These are phyloP conservation scores for Ormyrus rosae DNA, from an alignment of 2,888 invertebrate genomes.

Conservation along the genomic window DNA sequence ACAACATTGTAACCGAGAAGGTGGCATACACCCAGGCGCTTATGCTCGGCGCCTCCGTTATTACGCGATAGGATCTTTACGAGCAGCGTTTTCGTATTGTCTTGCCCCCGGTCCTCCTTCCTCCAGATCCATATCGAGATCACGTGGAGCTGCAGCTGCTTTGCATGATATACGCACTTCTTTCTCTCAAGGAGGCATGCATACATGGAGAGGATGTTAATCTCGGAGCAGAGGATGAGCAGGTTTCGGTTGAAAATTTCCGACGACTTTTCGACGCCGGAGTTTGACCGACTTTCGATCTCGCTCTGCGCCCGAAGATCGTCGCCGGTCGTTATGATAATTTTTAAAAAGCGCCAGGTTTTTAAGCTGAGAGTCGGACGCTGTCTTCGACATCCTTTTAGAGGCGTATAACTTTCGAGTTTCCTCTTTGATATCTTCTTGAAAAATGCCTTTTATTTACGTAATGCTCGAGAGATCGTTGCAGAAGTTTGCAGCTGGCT, in stretches of 20 bases:
- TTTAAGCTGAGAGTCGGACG: no score
- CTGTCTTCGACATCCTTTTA: not conserved
- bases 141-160: conserved; percentile 20
- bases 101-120: not conserved
- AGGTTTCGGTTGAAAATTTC: not conserved
- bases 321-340: not conserved
- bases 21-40: not conserved
- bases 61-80: conserved; percentile 42
- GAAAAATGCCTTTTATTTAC: not conserved
- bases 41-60: conserved; percentile 5
- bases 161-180: conserved; percentile 11
- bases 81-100: conserved; percentile 23
- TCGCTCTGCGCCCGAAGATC: not conserved
- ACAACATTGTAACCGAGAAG: not conserved
- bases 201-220: not conserved
- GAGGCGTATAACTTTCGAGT: not conserved
- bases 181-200: not conserved
- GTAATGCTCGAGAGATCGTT: not conserved
- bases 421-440: not conserved
- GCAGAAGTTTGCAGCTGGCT: no score
- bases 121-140: conserved; percentile 29
- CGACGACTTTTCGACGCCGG: not conserved
- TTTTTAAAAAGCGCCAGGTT: not conserved
- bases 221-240: conserved; percentile 4
- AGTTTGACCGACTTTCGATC: conserved; percentile 36